Conservation (phyloP, 2,888 invertebrate genomes). For the Acleris cristana region DNA sequence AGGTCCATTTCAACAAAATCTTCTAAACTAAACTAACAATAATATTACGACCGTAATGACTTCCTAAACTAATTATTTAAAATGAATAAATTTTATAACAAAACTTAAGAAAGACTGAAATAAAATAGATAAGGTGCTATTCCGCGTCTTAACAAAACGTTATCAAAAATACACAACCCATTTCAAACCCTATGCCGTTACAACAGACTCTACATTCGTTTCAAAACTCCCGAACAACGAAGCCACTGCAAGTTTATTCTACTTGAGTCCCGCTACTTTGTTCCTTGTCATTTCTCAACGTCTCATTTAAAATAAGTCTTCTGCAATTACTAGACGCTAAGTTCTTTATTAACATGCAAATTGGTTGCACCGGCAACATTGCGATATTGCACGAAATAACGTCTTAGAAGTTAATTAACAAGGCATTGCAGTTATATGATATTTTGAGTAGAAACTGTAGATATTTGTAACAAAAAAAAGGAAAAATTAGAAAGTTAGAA, state of each 20-base stretch:
- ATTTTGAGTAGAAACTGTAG: neutral
- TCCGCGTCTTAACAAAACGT: constrained; percentile 18
- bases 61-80: constrained; percentile 1
- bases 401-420: constrained; percentile 26
- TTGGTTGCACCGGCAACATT: constrained; percentile 34
- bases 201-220: neutral
- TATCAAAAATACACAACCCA: constrained; percentile 2
- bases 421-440: constrained; percentile 8
- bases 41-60: neutral
- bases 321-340: constrained; percentile 39
- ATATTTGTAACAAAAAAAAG: neutral
- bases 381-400: constrained; percentile 34
- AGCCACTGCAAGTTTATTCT: constrained; percentile 32
- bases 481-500: no score
- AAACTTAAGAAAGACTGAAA: constrained; percentile 14
- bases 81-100: neutral
- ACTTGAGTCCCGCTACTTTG: constrained; percentile 34
- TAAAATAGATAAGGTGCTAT: constrained; percentile 19
- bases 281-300: constrained; percentile 37
- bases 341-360: constrained; percentile 40
- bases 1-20: no score
- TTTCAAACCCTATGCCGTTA: neutral
- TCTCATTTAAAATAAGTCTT: constrained; percentile 40
- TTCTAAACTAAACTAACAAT: neutral
- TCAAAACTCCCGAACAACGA: constrained; percentile 7